Evolutionary conservation across 2,888 invertebrate genomes (phyloP).

Genomic region (Rhabditoides inermis): DNA sequence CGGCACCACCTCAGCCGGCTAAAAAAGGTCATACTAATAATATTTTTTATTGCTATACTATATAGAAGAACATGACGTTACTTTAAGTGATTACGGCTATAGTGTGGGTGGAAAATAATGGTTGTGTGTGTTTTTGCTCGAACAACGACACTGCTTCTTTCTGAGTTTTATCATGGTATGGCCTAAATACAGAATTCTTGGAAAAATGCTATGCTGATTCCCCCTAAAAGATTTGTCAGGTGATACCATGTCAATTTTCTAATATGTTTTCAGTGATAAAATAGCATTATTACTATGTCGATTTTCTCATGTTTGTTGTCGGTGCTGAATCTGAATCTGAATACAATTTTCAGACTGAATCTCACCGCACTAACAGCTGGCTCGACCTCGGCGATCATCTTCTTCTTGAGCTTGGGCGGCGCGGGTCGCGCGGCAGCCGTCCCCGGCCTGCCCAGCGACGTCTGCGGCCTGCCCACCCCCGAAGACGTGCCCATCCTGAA

Average conservation of each 20-base stretch:
- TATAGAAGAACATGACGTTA: no score
- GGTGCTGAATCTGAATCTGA: no score
- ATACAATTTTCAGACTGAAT: neutral
- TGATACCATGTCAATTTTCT: no score
- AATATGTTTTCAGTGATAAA: neutral
- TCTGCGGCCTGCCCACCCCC: constrained; percentile 31
- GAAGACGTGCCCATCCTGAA: no score
- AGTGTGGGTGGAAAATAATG: neutral
- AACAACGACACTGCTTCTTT: neutral
- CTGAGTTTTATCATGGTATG: neutral
- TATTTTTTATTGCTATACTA: no score
- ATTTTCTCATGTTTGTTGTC: no score
- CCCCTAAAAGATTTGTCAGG: no score
- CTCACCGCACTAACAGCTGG: constrained; percentile 6
- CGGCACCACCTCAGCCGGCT: constrained; percentile 12
- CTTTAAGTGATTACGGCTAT: no score
- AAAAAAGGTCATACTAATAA: no score
- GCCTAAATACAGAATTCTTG: neutral
- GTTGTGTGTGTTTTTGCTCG: neutral
- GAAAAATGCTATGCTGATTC: neutral
- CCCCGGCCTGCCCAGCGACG: constrained; percentile 46
- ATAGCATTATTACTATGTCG: no score
- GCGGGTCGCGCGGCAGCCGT: constrained; percentile 49
- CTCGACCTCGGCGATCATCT: constrained; percentile 25
- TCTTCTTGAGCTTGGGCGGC: constrained; percentile 51